Evolutionary conservation across 2,888 invertebrate genomes (phyloP), one percentile per base, ranked within the genome.

Genomic region (Orthosia incerta): DNA sequence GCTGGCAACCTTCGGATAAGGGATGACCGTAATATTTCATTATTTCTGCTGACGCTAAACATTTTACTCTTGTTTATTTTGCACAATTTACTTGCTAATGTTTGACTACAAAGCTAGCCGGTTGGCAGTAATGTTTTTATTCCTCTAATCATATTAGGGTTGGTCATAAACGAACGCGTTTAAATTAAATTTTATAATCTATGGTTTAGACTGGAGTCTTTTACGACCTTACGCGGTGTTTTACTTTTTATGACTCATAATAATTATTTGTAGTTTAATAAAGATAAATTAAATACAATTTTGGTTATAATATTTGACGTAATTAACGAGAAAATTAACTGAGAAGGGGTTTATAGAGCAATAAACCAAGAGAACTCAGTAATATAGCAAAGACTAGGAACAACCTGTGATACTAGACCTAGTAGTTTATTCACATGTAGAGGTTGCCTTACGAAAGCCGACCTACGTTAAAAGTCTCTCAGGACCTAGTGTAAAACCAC

Each of bases 1-100:
- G 3, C 39, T 61, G 60, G 56, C n/a, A 76, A 60, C 74, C 57
- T 78, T 63, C 63, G 51, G n/a, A 5, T 70, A 69, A 74, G 59
- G 67, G 65, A 76, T 73, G 74, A 16, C 61, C 74, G 50, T 66
- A 72, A 84, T 80, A 80, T 69, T 77, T 84, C 61, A 80, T 79
- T 71, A 70, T 75, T 72, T 55, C 56, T 13, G 71, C 45, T 69
- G 60, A 56, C 66, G 11, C 53, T 51, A 60, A 56, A 71, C 50
- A 68, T 76, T 81, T 81, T 62, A 51, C 63, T 70, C 55, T 51
- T 67, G 71, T 82, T 66, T 81, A 71, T 77, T 68, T 71, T 71
- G n/a, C 31, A 67, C 60, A 78, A 80, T 76, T 80, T 51, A 74
- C 61, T 71, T 74, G 64, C 57, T 64, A 66, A 77, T 46, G 65